Conservation (phyloP, 2,797 vertebrate genomes). For the Tragelaphus oryx region DNA sequence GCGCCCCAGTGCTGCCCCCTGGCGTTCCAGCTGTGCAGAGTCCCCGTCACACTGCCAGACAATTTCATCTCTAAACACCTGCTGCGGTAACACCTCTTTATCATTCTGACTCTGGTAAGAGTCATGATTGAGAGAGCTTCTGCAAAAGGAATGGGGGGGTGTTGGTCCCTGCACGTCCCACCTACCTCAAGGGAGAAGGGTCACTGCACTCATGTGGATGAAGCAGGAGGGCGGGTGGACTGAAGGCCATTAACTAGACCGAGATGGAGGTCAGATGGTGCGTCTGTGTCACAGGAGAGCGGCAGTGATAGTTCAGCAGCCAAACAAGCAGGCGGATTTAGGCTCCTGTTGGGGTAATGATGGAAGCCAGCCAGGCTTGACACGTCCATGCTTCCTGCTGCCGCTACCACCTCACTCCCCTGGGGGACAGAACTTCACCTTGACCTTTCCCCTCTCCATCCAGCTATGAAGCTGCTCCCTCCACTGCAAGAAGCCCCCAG, state of each 20-base stretch:
- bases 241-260: background rate
- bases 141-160: background rate
- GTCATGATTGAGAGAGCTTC: background rate
- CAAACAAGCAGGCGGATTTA: background rate
- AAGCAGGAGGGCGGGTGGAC: background rate
- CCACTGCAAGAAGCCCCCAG: background rate
- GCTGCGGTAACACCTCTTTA: constrained; percentile 42
- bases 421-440: background rate
- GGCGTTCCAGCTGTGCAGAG: constrained; percentile 34
- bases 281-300: background rate
- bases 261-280: background rate
- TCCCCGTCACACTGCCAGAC: constrained; percentile 45
- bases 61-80: constrained; percentile 49
- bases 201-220: background rate
- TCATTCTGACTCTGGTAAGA: background rate
- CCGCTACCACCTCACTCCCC: background rate
- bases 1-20: background rate
- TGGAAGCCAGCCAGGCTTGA: background rate
- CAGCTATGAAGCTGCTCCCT: background rate
- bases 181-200: background rate
- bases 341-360: background rate
- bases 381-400: background rate
- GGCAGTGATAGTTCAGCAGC: background rate
- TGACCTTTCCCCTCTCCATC: background rate
- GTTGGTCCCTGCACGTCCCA: background rate